Evolutionary conservation across 2,113 vertebrate genomes (phyloP).

Genomic region (Platycercus adscitus): DNA sequence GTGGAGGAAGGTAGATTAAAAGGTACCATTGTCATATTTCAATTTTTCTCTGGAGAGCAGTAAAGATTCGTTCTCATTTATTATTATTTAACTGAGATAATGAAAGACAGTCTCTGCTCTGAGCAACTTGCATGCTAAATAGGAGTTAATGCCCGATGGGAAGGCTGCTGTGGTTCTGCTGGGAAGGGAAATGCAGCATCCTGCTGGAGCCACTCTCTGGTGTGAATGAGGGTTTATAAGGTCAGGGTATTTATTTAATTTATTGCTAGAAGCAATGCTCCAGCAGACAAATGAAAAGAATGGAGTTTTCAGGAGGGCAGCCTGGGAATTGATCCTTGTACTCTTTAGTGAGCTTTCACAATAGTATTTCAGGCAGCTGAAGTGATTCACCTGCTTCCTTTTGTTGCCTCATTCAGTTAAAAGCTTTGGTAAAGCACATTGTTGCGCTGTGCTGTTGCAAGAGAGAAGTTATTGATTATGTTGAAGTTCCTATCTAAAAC

Average conservation of each 20-base stretch:
- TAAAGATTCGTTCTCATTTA: not conserved
- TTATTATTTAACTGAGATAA: constrained; percentile 8
- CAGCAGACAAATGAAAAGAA: not conserved
- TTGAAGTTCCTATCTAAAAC: not conserved
- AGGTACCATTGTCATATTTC: not conserved
- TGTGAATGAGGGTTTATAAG: constrained; percentile 11
- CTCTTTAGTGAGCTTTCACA: not conserved
- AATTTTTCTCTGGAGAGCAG: not conserved
- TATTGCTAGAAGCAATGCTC: not conserved
- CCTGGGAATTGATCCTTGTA: not conserved
- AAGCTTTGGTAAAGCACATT: not conserved
- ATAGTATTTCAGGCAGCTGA: not conserved
- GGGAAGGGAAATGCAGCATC: not conserved
- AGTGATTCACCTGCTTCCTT: not conserved
- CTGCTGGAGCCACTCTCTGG: not conserved
- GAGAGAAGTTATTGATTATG: not conserved
- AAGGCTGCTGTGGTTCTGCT: not conserved
- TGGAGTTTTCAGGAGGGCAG: not conserved
- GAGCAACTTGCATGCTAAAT: not conserved
- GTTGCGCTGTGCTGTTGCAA: not conserved
- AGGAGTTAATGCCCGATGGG: not conserved
- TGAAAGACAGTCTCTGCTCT: not conserved
- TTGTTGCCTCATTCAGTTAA: not conserved
- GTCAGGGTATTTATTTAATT: constrained; percentile 34
- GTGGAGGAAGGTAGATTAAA: not conserved